Evolutionary conservation across 1,140 invertebrate species (phyloP), one percentile per base, ranked within the genome.

Genomic region (Drosophila malerkotliana): DNA sequence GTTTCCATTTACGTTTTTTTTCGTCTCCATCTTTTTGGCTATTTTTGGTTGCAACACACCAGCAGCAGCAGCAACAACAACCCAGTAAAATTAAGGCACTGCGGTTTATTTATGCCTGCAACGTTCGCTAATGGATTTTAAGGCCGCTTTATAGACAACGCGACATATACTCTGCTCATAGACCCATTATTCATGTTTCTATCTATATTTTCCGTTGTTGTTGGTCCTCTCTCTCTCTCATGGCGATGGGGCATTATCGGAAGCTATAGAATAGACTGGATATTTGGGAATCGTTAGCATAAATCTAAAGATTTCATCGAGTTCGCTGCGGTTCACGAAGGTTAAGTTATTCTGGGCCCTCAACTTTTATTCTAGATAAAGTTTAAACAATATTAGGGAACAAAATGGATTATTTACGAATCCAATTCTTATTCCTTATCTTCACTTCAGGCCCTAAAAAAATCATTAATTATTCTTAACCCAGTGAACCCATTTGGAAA

Each of bases 111-210:
- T 82, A 82, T 81, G 79, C 68, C 60, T 61, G 24, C 64, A 66
- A 58, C 64, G 76, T 83, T 79, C 61, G 57, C 83, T 88, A 88
- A 88, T 88, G 83, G 83, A 77, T 88, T 88, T 77, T 83, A 88
- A 88, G 81, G 83, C 72, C 74, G 68, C 49, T 69, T 81, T 78
- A 85, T 83, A 80, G 72, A 73, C 81, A 79, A 75, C 61, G 66
- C 75, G 73, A 85, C 81, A 77, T 76, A 58, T 45, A 64, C 69
- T 64, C 52, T 37, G 52, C 34, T 48, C 54, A 67, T 51, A 74
- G 53, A 52, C 63, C 55, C 78, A 85, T 87, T 67, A 87, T 81
- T 81, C 82, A 85, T 75, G 61, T 41, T 32, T 57, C 54, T 66
- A 58, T 44, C 47, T 47, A 24, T 24, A 60, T 37, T 67, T 47